phyloP scores from a whole-genome alignment of 2,113 vertebrate species.

The Neolamprologus ventralis region DNA sequence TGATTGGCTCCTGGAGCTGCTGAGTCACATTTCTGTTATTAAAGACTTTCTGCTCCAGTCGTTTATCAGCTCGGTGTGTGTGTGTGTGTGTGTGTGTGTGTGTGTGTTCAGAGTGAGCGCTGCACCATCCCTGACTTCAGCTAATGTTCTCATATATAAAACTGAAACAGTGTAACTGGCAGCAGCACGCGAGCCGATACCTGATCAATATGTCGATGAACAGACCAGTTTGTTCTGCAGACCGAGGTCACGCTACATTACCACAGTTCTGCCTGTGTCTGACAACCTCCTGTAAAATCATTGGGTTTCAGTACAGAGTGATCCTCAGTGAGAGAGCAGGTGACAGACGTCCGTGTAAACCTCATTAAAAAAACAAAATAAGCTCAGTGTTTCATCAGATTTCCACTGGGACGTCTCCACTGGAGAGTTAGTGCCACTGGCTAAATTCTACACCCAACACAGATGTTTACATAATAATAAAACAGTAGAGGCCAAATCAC shows the following conservation, averaged over 20 bases:
- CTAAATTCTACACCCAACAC: neutral
- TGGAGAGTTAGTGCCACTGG: neutral
- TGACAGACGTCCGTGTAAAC: neutral
- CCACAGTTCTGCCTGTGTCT: neutral
- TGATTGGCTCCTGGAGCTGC: neutral
- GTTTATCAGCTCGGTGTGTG: neutral
- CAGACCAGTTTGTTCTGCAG: neutral
- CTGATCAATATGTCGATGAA: neutral
- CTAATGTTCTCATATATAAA: neutral
- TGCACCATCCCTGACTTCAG: neutral
- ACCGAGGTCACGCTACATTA: neutral
- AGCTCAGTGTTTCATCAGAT: neutral
- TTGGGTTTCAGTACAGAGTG: neutral
- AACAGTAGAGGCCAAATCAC: neutral
- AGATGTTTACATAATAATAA: neutral
- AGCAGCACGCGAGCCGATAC: neutral
- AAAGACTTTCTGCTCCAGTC: neutral
- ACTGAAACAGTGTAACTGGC: neutral
- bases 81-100: too few relatives aligned
- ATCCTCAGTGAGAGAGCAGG: neutral
- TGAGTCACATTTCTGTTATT: neutral
- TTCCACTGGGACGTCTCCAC: neutral
- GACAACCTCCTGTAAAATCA: neutral
- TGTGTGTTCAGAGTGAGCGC: neutral
- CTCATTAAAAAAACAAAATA: neutral